Evolutionary conservation across 2,888 invertebrate species (phyloP).

Genomic region (Nymphalis polychloros): DNA sequence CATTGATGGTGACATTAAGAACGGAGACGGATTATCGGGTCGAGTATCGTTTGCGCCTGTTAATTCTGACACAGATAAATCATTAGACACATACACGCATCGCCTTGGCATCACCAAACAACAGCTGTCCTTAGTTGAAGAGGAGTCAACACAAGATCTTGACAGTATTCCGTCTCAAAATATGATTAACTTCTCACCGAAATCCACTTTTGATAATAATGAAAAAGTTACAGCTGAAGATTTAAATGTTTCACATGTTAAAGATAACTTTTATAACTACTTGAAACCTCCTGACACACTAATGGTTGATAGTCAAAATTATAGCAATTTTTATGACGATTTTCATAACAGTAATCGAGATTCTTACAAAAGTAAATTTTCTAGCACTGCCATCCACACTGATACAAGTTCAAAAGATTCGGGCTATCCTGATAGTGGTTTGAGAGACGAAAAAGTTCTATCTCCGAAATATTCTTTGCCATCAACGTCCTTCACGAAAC

Average conservation of each 20-base stretch:
- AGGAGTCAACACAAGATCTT: conserved; percentile 75
- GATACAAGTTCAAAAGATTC: conserved; percentile 76
- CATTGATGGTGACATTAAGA: conserved; percentile 52
- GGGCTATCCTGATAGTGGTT: conserved; percentile 68
- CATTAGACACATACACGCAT: conserved; percentile 62
- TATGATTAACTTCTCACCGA: conserved; percentile 60
- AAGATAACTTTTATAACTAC: conserved; percentile 40
- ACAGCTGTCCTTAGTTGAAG: conserved; percentile 76
- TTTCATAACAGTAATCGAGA: conserved; percentile 54
- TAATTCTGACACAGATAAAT: conserved; percentile 56
- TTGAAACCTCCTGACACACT: conserved; percentile 38
- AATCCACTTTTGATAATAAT: conserved; percentile 44
- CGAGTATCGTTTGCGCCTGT: conserved; percentile 57
- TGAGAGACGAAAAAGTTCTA: conserved; percentile 62
- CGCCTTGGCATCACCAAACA: conserved; percentile 63
- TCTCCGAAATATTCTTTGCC: conserved; percentile 64
- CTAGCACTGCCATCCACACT: conserved; percentile 62
- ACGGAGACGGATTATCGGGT: conserved; percentile 49
- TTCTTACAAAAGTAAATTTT: conserved; percentile 55
- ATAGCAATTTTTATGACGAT: conserved; percentile 69
- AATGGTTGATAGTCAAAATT: conserved; percentile 59
- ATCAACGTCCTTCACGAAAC: conserved; percentile 54
- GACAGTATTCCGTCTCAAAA: conserved; percentile 71
- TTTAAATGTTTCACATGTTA: conserved; percentile 11
- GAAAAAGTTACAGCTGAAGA: conserved; percentile 3